Base-by-base conservation (phyloP, 2,113 vertebrate genomes). In the Tenrec ecaudatus region DNA sequence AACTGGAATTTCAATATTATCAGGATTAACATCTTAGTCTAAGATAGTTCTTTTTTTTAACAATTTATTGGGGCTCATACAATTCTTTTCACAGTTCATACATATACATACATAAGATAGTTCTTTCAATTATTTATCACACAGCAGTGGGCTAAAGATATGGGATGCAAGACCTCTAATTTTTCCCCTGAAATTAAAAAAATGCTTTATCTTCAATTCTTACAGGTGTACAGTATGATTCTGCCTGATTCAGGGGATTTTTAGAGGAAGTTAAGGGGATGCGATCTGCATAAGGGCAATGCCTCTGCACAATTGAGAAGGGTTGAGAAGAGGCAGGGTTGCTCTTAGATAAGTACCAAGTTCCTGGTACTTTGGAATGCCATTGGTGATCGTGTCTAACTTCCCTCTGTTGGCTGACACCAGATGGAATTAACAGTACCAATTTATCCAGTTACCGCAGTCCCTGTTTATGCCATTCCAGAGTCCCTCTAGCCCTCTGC, bases 1-100 rank as follows among this genome's bases (percentile, higher is more conserved):
- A 90, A 93, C 85, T 86, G 90, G 93, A 83, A 96, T 97, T 95
- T 95, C 93, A 90, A 94, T 94, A 96, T 95, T 95, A 95, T 95
- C 88, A 96, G 90, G 93, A 97, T 96, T 95, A 96, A 88, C 88
- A 95, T 80, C 4, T 88, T 90, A 86, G 38, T 79, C 31, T 76
- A 57, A 87, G 60, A 77, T 96, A 83, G 16, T 76, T 93, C 90
- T 82, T 29, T 62, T n/a, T n/a, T n/a, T n/a, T n/a, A n/a, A n/a
- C n/a, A n/a, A n/a, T n/a, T n/a, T n/a, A n/a, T n/a, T n/a, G n/a
- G n/a, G n/a, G n/a, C n/a, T n/a, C n/a, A n/a, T n/a, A n/a, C n/a
- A n/a, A n/a, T n/a, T n/a, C n/a, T n/a, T n/a, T n/a, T n/a, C n/a
- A n/a, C n/a, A n/a, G n/a, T n/a, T n/a, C n/a, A n/a, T n/a, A n/a